Base-by-base conservation (phyloP, 2,888 invertebrate species). In the Eupithecia abbreviata region DNA sequence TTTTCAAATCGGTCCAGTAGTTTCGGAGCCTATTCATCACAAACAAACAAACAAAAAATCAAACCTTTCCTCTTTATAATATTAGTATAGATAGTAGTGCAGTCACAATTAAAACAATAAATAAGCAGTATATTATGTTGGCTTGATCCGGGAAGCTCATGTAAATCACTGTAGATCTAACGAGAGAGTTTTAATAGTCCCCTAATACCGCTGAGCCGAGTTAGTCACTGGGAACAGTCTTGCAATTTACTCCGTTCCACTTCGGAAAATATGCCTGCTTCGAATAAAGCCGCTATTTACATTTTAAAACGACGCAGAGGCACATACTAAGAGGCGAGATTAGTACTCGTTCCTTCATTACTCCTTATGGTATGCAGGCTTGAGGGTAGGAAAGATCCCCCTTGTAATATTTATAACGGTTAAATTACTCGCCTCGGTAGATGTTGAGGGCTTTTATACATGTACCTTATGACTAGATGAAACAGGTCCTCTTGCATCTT, bases 111-210 rank as follows among this genome's bases (percentile, higher is more conserved):
- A 71, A 85, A 85, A 85, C 84, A 85, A 85, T 84, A 85, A 85
- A 81, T 84, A 82, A 84, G 79, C 79, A 80, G 86, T 83, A 80
- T 87, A 83, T 85, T 87, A 84, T 83, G 85, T 85, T 84, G 85
- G 85, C 86, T 85, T 88, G 90, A 90, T 88, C 87, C 86, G 82
- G 86, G 86, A 87, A 88, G 86, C 86, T 83, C 84, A 88, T 89
- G 87, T 89, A 89, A 91, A 90, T 90, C 90, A 87, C 85, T 79
- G 84, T 85, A 88, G 87, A 86, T 87, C 84, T 88, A 85, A 87
- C 86, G 83, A 85, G 84, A 85, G 90, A 90, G 89, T 90, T 91
- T 90, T 91, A 91, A 91, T 91, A 88, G 90, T 87, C 87, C 88
- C 87, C 84, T 91, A 91, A 92, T 90, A 88, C 88, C 87, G 84